Base-by-base conservation (phyloP, 2,888 invertebrate genomes). In the Euplagia quadripunctaria region DNA sequence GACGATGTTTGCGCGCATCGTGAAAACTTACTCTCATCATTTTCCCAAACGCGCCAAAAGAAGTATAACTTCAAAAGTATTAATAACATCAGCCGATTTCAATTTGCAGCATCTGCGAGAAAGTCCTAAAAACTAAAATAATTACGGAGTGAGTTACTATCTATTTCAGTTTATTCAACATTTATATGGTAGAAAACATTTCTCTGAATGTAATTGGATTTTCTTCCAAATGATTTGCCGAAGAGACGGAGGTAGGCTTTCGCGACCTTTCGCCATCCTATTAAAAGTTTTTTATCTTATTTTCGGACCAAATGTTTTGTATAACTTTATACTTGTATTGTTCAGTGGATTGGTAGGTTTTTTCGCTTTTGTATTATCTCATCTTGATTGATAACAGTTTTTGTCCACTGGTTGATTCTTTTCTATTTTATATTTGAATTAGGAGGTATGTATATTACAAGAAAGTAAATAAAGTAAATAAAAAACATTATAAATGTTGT, bases 201-300 rank as follows among this genome's bases (percentile, higher is more conserved):
- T 70, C 55, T 52, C 11, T 52, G 52, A 71, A 75, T 74, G 49
- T 82, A 82, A 79, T 81, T 75, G 70, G 73, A 74, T 83, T 82
- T 81, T 70, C 70, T 61, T 81, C 66, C 55, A 64, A 83, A 68
- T 79, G 75, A 79, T 76, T 76, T 75, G 20, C 68, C 72, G 68
- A 63, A 66, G 68, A 77, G 73, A 70, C 68, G 41, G 20, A 69
- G 72, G 46, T 49, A 70, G 71, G 64, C 55, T 51, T 42, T 51
- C 12, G 14, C 52, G 82, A 55, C 76, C 71, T 77, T 74, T 72
- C 72, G 68, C 51, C 64, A 64, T 71, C 73, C 69, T 68, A 83
- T 82, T 82, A 82, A 83, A 82, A 82, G 71, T 82, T 79, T 76
- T n/a, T 66, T 73, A 65, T 74, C 61, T 68, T 61, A 51, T 74